phyloP scores from a whole-genome alignment of 2,797 vertebrate species.

The Eutrigla gurnardus region DNA sequence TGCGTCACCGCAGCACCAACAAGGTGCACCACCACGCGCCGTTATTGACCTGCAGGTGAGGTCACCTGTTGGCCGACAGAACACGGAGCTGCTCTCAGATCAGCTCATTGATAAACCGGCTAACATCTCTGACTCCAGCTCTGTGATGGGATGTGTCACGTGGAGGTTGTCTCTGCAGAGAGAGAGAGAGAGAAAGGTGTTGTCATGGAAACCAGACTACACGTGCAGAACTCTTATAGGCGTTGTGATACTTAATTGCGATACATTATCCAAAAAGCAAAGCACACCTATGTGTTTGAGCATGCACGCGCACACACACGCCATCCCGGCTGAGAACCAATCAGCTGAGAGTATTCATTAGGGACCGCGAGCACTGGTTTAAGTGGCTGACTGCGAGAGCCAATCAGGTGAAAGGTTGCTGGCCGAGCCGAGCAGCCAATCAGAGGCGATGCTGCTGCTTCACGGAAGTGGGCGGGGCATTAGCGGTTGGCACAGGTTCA shows the following conservation, averaged over 20 bases:
- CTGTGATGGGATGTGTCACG: constrained; percentile 59
- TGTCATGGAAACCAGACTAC: constrained; percentile 75
- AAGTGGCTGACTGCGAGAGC: constrained; percentile 27
- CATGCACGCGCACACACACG: constrained; percentile 41
- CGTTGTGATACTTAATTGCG: neutral
- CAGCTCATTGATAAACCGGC: neutral
- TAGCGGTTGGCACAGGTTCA: constrained; percentile 40
- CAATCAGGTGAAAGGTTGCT: constrained; percentile 46
- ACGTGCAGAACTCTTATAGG: constrained; percentile 32
- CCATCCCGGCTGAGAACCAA: constrained; percentile 59
- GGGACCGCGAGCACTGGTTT: constrained; percentile 26
- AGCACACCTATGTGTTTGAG: neutral
- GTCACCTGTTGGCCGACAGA: constrained; percentile 55
- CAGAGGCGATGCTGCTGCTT: constrained; percentile 45
- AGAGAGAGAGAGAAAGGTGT: constrained; percentile 16
- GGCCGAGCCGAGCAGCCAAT: constrained; percentile 45
- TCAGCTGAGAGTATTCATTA: constrained; percentile 30
- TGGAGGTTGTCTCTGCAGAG: constrained; percentile 64
- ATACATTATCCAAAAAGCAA: neutral
- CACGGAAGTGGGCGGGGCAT: constrained; percentile 47
- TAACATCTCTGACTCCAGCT: constrained; percentile 44
- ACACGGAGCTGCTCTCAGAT: constrained; percentile 18
- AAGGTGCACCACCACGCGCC: constrained; percentile 28
- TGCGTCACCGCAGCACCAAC: constrained; percentile 15
- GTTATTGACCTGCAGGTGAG: constrained; percentile 35